phyloP scores from a whole-genome alignment of 53 echinoderm and acorn worm species.

The Echinarachnius parma region DNA sequence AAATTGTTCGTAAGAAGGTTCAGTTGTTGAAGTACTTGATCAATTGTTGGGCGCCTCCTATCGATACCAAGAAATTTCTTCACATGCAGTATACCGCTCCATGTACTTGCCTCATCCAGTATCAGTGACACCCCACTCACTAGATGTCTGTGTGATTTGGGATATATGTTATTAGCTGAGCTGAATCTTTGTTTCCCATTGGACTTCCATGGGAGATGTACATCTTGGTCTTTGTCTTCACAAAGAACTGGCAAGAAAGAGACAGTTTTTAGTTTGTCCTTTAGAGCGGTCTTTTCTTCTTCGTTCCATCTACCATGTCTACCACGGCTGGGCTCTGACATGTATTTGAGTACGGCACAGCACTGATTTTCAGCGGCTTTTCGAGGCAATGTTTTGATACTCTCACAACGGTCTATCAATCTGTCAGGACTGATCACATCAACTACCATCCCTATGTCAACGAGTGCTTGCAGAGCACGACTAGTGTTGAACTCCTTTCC shows the following conservation, averaged over 20 bases:
- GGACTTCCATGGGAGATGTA: conserved; percentile 3
- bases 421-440: background rate
- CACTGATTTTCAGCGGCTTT: background rate
- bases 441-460: conserved; percentile 2
- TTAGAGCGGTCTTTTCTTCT: background rate
- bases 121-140: conserved; percentile 19
- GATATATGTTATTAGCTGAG: conserved; percentile 19
- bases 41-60: conserved; percentile 9
- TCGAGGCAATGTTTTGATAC: background rate
- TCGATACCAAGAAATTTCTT: conserved; percentile 25
- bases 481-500: conserved; percentile 5
- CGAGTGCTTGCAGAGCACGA: background rate
- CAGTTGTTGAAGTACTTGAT: conserved; percentile 36
- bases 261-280: background rate
- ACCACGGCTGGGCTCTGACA: background rate
- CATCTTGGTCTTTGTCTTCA: background rate
- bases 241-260: conserved; percentile 8
- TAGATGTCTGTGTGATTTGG: conserved; percentile 3
- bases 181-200: background rate
- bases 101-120: conserved; percentile 4
- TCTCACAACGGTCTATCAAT: conserved; percentile 7
- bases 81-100: conserved; percentile 4
- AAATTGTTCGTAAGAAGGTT: background rate
- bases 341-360: conserved; percentile 1
- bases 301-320: background rate